Evolutionary conservation across 2,113 vertebrate genomes (phyloP), one percentile per base, ranked within the genome.

Genomic region (Myrmecophaga tridactyla): DNA sequence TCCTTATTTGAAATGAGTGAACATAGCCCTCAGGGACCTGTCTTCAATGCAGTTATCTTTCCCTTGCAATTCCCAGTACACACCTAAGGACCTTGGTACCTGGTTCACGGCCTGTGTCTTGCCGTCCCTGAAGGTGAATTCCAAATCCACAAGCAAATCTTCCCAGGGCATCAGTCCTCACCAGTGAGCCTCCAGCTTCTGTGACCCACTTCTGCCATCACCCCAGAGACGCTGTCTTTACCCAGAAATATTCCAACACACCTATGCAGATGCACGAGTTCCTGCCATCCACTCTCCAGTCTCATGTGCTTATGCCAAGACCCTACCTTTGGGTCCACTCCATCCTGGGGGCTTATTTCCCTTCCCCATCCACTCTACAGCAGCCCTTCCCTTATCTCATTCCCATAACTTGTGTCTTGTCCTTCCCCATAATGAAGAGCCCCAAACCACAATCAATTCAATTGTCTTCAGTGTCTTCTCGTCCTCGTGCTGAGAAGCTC

Each of bases 261-360:
- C 6, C 4, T 6, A 14, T 6, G 23, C 56, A 11, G 48, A 6
- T 0, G 34, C 13, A 43, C 9, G 2, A 14, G 31, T 1, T 18
- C 60, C 3, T 5, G 15, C 11, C 29, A 1, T 13, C 15, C 48
- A 39, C 29, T 4, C 43, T 58, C 12, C 12, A 0, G 23, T 13
- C 11, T 75, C 29, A 1, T 3, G 34, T 39, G 43, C 27, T n/a
- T n/a, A n/a, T 1, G 10, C 34, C 0, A 0, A 51, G 67, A 51
- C 18, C 13, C 21, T 27, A 10, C 25, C 51, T 84, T 4, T 27
- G 34, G 48, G 67, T 34, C 23, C 1, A 4, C 10, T 60, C 5
- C 14, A 7, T 25, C 34, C 21, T 15, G 27, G 12, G 25, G 83
- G 29, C 12, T 53, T 25, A 2, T 8, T 23, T 46, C 86, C 51